phyloP scores from a whole-genome alignment of 2,888 invertebrate genomes.

The Cephus runcator region DNA sequence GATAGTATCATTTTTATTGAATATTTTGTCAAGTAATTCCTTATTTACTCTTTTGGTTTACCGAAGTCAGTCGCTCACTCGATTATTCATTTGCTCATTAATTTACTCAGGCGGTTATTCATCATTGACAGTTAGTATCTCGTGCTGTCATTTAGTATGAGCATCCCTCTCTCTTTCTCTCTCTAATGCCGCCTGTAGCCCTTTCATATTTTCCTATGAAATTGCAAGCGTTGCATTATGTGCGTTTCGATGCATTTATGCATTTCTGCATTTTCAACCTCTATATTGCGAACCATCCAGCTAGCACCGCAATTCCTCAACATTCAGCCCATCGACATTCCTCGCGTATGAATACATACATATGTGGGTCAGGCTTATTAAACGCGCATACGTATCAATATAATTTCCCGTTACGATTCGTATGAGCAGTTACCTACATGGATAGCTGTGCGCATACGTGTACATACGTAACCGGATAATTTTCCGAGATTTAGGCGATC shows the following conservation, averaged over 20 bases:
- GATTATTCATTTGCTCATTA: not conserved
- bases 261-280: not conserved
- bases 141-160: not conserved
- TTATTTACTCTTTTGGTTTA: not conserved
- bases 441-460: no score
- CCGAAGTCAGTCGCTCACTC: not conserved
- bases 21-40: not conserved
- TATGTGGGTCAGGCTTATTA: not conserved
- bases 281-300: not conserved
- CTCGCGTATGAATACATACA: not conserved
- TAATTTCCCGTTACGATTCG: not conserved
- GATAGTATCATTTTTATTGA: not conserved
- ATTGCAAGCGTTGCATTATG: not conserved
- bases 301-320: not conserved
- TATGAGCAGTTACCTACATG: not conserved
- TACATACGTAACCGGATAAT: not conserved
- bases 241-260: not conserved
- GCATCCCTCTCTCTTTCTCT: not conserved
- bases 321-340: not conserved
- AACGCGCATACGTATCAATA: not conserved
- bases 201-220: not conserved
- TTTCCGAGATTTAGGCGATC: not conserved
- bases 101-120: not conserved
- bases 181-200: not conserved
- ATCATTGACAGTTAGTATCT: not conserved